Evolutionary conservation across 2,888 invertebrate species (phyloP).

Genomic region (Rhopalosiphum nymphaeae): DNA sequence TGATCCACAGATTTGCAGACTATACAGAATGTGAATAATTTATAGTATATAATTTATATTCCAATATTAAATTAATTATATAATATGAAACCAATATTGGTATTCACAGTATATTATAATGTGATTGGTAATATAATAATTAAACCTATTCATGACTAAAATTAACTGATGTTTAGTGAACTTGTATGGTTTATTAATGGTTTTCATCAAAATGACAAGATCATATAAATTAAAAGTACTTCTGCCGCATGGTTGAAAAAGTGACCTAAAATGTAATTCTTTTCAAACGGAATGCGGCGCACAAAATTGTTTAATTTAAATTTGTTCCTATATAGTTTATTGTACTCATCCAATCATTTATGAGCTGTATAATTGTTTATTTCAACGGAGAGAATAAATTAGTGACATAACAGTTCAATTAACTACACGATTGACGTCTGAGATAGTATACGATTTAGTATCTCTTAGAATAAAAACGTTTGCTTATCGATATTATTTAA

Average conservation of each 20-base stretch:
- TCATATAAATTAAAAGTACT: conserved; percentile 39
- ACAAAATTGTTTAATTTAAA: conserved; percentile 46
- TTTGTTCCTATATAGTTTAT: neutral
- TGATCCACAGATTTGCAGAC: neutral
- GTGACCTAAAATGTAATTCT: conserved; percentile 29
- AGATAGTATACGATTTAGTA: neutral
- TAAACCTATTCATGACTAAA: neutral
- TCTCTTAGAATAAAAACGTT: neutral
- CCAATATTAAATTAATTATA: neutral
- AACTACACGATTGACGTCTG: conserved; percentile 14
- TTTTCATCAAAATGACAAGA: conserved; percentile 10
- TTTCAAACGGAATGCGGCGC: neutral
- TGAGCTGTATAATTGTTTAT: conserved; percentile 3
- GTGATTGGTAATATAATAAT: neutral
- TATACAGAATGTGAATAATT: neutral
- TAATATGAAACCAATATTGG: neutral
- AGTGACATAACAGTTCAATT: conserved; percentile 49
- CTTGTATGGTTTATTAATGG: neutral
- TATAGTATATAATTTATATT: neutral
- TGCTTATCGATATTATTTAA: neutral
- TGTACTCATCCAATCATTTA: neutral
- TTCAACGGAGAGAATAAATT: conserved; percentile 22
- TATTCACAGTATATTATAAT: neutral
- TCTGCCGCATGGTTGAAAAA: neutral
- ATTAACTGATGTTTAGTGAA: neutral